phyloP scores from a whole-genome alignment of 2,888 invertebrate genomes.

The Beris chalybata region DNA sequence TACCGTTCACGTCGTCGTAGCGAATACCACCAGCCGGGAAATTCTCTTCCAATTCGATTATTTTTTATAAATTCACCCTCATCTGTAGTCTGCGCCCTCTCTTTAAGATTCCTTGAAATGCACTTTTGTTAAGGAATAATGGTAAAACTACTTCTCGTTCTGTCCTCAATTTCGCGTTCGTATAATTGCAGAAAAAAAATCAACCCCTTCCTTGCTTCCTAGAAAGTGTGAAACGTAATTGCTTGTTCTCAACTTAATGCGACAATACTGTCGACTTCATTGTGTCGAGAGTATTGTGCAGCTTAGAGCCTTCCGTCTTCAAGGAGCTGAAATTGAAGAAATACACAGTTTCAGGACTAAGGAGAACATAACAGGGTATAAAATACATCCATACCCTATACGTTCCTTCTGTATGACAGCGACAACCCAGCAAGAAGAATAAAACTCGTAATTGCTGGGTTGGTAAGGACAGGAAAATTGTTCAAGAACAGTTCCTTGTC shows the following conservation, averaged over 20 bases:
- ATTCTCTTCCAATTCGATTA: too few species aligned
- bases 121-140: too few species aligned
- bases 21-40: too few species aligned
- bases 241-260: conserved; percentile 39
- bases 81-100: too few species aligned
- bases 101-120: too few species aligned
- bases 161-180: conserved; percentile 15
- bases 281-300: conserved; percentile 19
- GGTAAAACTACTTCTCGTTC: conserved; percentile 1
- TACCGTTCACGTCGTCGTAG: too few species aligned
- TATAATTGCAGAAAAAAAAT: conserved; percentile 19
- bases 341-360: background rate
- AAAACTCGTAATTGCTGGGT: conserved; percentile 24
- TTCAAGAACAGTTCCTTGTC: conserved; percentile 23
- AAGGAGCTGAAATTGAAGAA: conserved; percentile 13
- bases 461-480: background rate
- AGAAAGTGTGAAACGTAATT: conserved; percentile 38
- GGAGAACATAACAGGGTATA: too few species aligned
- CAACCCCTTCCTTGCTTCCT: background rate
- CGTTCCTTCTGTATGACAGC: background rate
- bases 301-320: conserved; percentile 7
- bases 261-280: conserved; percentile 36
- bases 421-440: conserved; percentile 20
- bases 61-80: too few species aligned
- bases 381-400: too few species aligned